Conservation (phyloP, 2,113 vertebrate genomes). For the Aix galericulata region DNA sequence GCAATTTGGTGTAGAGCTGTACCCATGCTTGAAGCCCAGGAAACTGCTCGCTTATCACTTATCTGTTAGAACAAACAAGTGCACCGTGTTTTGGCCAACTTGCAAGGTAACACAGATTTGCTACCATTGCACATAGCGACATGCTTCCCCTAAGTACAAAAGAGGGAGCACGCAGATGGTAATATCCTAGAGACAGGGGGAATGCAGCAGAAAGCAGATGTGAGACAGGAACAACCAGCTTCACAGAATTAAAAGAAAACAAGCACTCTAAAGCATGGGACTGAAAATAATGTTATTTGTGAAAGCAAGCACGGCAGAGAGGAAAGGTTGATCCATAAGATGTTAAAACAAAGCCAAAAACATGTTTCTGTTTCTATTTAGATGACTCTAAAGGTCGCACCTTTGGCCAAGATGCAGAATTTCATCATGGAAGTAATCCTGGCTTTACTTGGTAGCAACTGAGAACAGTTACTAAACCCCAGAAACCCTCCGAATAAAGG, state of each 20-base stretch:
- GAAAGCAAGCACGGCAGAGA: background rate
- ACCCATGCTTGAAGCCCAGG: background rate
- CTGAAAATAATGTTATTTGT: background rate
- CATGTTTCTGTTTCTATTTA: background rate
- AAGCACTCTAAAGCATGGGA: background rate
- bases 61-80: background rate
- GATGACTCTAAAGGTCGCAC: background rate
- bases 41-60: background rate
- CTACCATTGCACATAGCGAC: background rate
- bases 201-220: background rate
- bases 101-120: background rate
- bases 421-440: background rate
- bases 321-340: background rate
- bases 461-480: background rate
- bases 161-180: background rate
- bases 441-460: background rate
- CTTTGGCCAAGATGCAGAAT: background rate
- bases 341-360: background rate
- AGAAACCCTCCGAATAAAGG: background rate
- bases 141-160: background rate
- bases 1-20: background rate
- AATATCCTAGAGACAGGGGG: background rate
- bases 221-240: background rate
- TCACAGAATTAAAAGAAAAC: background rate
- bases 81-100: background rate